Evolutionary conservation across 2,797 vertebrate genomes (phyloP).

Genomic region (Orestias chungarensis): DNA sequence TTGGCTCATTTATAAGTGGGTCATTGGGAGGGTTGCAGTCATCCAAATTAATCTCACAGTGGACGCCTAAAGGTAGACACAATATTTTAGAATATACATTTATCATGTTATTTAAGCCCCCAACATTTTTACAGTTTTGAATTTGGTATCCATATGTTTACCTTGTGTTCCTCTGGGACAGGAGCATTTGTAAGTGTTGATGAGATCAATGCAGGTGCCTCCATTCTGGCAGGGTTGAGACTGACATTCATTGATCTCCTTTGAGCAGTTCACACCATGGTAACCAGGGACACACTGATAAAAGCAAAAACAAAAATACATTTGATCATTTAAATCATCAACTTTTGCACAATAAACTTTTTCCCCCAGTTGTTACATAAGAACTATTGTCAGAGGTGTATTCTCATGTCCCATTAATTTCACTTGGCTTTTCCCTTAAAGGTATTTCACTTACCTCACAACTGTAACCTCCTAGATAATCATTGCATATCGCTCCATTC

Average conservation of each 20-base stretch:
- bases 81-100: conserved; percentile 9
- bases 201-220: conserved; percentile 95
- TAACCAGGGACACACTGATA: conserved; percentile 92
- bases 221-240: conserved; percentile 96
- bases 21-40: conserved; percentile 91
- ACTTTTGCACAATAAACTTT: neutral
- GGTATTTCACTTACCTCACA: conserved; percentile 85
- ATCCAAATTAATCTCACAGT: conserved; percentile 97
- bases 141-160: conserved; percentile 70
- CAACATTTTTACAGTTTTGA: conserved; percentile 41
- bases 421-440: neutral
- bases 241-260: conserved; percentile 96
- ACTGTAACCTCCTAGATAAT: conserved; percentile 96
- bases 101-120: neutral
- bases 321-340: neutral
- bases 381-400: neutral
- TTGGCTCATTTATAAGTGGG: conserved; percentile 87
- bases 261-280: conserved; percentile 94
- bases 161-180: conserved; percentile 98
- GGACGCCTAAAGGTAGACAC: conserved; percentile 82
- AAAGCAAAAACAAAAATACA: neutral
- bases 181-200: conserved; percentile 98
- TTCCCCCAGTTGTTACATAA: neutral
- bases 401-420: neutral
- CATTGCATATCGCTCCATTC: conserved; percentile 94